Evolutionary conservation across 1,140 invertebrate genomes (phyloP).

Genomic region (Pseudomyrmex flavicornis): DNA sequence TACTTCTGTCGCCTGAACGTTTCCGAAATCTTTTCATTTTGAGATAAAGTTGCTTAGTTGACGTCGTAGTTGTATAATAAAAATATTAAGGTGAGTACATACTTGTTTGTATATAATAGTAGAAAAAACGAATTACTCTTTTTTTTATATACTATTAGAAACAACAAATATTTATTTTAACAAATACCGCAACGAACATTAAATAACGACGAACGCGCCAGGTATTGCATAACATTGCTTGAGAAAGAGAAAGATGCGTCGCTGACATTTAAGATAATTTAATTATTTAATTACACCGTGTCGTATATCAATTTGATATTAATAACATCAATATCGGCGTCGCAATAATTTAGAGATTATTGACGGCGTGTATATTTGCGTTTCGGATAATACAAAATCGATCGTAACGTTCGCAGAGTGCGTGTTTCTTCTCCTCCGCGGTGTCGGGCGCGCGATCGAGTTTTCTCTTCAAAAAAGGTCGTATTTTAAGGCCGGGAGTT

Average conservation of each 20-base stretch:
- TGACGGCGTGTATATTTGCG: not conserved
- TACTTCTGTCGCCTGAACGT: not conserved
- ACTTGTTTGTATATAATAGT: no score
- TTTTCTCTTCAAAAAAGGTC: conserved; percentile 23
- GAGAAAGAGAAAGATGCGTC: not conserved
- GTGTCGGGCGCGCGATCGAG: conserved; percentile 14
- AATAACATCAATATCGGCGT: not conserved
- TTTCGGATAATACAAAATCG: conserved; percentile 1
- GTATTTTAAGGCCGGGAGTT: conserved; percentile 64
- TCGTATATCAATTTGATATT: not conserved
- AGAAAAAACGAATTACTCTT: no score
- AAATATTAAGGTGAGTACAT: no score
- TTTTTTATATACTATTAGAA: no score
- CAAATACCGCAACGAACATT: not conserved
- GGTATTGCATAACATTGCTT: not conserved
- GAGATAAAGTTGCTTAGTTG: not conserved
- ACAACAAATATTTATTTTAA: no score
- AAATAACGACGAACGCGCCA: not conserved
- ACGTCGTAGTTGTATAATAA: no score
- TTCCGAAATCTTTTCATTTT: conserved; percentile 9
- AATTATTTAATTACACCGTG: not conserved
- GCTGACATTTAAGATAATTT: not conserved
- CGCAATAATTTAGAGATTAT: conserved; percentile 9
- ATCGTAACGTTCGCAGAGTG: not conserved
- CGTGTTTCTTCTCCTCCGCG: not conserved